Percentiles rank a stretch among this genome's conserved stretches.
phyloP scores from a whole-genome alignment of 2,113 vertebrate species.

The Erythrocercus mccallii region DNA sequence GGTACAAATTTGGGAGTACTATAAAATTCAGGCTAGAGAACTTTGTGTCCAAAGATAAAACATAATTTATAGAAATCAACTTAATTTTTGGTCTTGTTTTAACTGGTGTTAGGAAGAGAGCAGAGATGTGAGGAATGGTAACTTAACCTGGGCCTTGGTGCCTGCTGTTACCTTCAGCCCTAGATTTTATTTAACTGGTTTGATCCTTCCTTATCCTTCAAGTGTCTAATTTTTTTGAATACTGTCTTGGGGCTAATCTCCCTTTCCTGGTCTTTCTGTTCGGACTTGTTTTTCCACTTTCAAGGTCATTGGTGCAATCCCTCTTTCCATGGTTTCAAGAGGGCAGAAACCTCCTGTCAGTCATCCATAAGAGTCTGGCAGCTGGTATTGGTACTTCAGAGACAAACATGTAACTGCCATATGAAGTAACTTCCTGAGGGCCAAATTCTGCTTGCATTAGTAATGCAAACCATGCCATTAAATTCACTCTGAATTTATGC shows the following conservation, averaged over 20 bases:
- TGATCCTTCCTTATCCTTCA: background rate
- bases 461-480: conserved; percentile 17
- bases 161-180: background rate
- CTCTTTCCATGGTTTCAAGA: background rate
- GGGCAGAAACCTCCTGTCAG: background rate
- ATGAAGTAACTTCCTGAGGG: conserved; percentile 30
- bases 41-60: background rate
- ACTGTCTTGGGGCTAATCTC: background rate
- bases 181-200: background rate
- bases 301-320: background rate
- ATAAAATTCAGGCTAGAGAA: background rate
- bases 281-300: background rate
- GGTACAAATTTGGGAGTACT: background rate
- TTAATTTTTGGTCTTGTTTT: background rate
- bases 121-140: background rate
- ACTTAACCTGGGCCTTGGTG: background rate
- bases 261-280: background rate
- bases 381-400: background rate
- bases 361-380: background rate
- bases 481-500: conserved; percentile 46
- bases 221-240: background rate
- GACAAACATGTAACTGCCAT: background rate
- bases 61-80: background rate
- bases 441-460: conserved; percentile 20
- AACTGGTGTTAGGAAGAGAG: background rate